These are phyloP conservation scores for Glaucomys volans DNA, from an alignment of 2,113 vertebrate genomes.

Conservation along the genomic window DNA sequence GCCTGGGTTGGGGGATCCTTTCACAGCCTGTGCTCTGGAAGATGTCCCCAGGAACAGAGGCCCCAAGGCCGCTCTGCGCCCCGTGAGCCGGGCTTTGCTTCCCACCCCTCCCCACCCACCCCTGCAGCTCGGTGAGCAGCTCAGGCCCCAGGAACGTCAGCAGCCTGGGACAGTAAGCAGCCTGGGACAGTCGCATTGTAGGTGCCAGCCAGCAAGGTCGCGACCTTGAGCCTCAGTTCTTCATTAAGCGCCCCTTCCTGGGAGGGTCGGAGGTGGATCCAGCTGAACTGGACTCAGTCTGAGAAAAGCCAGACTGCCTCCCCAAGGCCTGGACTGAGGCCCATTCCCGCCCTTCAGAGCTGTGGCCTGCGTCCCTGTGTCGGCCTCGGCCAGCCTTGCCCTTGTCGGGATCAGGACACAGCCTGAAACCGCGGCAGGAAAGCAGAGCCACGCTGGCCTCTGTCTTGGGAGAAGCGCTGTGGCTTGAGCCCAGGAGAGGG, in stretches of 20 bases:
- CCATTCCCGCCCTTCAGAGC: not conserved
- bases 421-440: not conserved
- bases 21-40: not conserved
- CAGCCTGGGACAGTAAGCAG: too few species aligned
- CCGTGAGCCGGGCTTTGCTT: accelerated
- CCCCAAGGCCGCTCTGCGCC: not conserved
- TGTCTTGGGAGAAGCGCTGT: not conserved
- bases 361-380: accelerated
- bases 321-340: not conserved
- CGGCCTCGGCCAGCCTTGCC: not conserved
- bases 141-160: not conserved
- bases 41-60: not conserved
- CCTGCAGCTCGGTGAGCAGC: accelerated
- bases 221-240: not conserved
- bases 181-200: not conserved
- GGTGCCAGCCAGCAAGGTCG: too few species aligned
- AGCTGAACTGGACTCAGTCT: accelerated
- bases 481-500: accelerated
- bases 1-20: not conserved
- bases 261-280: too few species aligned
- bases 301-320: not conserved
- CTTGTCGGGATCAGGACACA: not conserved
- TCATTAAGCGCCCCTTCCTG: not conserved
- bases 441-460: accelerated
- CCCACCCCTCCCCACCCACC: not conserved